Base-by-base conservation (phyloP, 2,113 vertebrate species). In the Caracal caracal region DNA sequence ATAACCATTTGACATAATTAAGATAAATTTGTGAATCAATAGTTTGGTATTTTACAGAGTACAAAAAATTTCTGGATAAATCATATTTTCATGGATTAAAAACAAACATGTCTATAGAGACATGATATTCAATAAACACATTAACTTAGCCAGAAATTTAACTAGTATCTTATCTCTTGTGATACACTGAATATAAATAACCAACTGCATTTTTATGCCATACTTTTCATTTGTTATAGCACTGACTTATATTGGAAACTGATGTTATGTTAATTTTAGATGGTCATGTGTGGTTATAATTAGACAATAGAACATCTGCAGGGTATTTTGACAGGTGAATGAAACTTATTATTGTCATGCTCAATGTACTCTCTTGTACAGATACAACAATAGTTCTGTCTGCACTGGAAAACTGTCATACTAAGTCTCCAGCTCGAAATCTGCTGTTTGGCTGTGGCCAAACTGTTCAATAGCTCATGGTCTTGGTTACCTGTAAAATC, bases 261-360 rank as follows among this genome's bases (percentile, higher is more conserved):
- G 26, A 51, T 80, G 20, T 35, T 88, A 20, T 10, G 30, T 80
- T 95, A 43, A 95, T 70, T 82, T 95, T 82, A 93, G 22, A 30
- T 49, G 51, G 10, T 51, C 70, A 88, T 90, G 2, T 81, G 17
- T 35, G n/a, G 28, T 71, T 94, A 78, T 28, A 66, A 51, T 65
- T 76, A 35, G 73, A 88, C 90, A 78, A 35, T 17, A 90, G 56
- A 66, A 35, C 20, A 84, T 93, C 53, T 86, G 63, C 28, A 49
- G 33, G 22, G 11, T 75, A 90, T 68, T 96, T 87, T 73, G 49
- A 93, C 6, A 83, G 40, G 15, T 40, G 40, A 93, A 5, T 83
- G 20, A 71, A 71, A 91, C 49, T 96, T 76, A 87, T 37, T 30
- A 87, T 56, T 88, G 59, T 81, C 28, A 70, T 37, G 37, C 3